Percentiles rank a stretch among this genome's conserved stretches.
Evolutionary conservation across 2,888 invertebrate species (phyloP).

Genomic region (Mylabris sibirica): DNA sequence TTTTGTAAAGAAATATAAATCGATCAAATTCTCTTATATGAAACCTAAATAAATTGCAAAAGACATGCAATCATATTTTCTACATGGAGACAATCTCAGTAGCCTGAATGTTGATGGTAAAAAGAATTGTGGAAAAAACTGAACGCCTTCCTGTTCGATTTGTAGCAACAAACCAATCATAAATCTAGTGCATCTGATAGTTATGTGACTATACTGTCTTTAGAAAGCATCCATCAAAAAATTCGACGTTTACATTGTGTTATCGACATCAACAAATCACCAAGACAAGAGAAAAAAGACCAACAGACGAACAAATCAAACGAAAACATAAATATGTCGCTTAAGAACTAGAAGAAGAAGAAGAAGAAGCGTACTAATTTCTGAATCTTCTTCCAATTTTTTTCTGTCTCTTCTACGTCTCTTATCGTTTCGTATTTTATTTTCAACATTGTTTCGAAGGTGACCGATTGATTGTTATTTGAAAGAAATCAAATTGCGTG

Average conservation of each 20-base stretch:
- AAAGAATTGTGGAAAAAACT: not conserved
- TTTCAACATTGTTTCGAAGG: not conserved
- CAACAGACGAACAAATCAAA: no score
- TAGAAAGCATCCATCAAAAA: conserved; percentile 34
- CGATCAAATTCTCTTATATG: not conserved
- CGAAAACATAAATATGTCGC: conserved; percentile 24
- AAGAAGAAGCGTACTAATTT: conserved; percentile 15
- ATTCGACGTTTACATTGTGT: conserved; percentile 34
- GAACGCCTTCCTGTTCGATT: conserved; percentile 11
- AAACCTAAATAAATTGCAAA: not conserved
- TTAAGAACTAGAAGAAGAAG: conserved; percentile 27
- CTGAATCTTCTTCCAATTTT: conserved; percentile 21
- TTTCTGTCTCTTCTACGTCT: not conserved
- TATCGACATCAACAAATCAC: conserved; percentile 43
- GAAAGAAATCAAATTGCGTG: conserved; percentile 31
- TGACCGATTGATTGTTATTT: not conserved
- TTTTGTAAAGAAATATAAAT: conserved; percentile 1
- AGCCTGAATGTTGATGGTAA: not conserved
- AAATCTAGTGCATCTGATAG: not conserved
- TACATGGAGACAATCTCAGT: not conserved
- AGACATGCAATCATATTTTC: not conserved
- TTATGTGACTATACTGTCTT: conserved; percentile 16
- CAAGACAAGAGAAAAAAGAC: conserved; percentile 28
- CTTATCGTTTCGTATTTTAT: no score
- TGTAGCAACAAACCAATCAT: conserved; percentile 7